These are phyloP conservation scores for Adelosebastes latens DNA, from an alignment of 2,797 vertebrate genomes.

Conservation along the genomic window DNA sequence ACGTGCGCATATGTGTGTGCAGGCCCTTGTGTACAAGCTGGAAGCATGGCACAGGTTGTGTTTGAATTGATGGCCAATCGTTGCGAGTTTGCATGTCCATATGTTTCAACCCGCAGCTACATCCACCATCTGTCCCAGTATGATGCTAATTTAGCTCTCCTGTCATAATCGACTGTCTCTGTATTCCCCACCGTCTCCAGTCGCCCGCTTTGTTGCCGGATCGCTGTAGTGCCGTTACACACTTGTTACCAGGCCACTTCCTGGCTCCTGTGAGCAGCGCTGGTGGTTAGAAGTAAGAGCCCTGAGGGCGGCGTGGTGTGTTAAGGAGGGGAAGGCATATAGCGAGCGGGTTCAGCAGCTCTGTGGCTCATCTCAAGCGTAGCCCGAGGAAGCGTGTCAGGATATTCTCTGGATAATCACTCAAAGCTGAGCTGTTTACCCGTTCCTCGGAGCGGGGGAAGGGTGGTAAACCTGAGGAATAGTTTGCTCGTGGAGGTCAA, in stretches of 20 bases:
- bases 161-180: conserved; percentile 61
- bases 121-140: conserved; percentile 75
- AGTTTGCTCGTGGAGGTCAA: conserved; percentile 57
- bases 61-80: conserved; percentile 75
- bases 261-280: conserved; percentile 31
- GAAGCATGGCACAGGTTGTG: conserved; percentile 62
- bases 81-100: conserved; percentile 71
- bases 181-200: conserved; percentile 54
- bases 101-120: conserved; percentile 78
- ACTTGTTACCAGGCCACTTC: conserved; percentile 47
- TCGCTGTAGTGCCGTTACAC: conserved; percentile 2
- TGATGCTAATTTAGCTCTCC: conserved; percentile 73
- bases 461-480: conserved; percentile 37
- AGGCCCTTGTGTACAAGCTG: conserved; percentile 51
- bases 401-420: conserved; percentile 71
- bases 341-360: conserved; percentile 36
- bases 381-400: conserved; percentile 64
- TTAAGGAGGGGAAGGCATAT: not conserved
- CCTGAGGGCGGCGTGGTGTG: conserved; percentile 35
- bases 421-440: conserved; percentile 64
- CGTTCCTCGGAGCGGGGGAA: conserved; percentile 33
- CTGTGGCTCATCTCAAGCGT: conserved; percentile 39
- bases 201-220: conserved; percentile 19
- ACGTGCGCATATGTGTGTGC: conserved; percentile 12
- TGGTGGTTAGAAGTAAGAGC: conserved; percentile 50